These are phyloP conservation scores for Ephialtes manifestator DNA, from an alignment of 2,888 invertebrate genomes.

Conservation along the genomic window DNA sequence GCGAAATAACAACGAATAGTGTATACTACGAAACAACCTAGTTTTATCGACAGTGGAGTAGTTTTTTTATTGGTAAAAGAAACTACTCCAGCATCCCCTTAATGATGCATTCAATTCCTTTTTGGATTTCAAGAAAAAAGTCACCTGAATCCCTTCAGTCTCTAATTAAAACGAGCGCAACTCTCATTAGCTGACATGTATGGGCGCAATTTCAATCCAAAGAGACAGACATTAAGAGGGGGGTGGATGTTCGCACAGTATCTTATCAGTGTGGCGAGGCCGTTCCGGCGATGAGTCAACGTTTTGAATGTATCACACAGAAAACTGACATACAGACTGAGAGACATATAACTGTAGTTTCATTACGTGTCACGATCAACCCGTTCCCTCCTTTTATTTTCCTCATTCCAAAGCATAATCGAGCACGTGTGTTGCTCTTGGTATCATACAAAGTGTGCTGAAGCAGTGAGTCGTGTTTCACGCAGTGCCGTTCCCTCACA, in stretches of 20 bases:
- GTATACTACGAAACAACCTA: no score
- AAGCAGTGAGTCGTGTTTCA: slow-evolving; percentile 6
- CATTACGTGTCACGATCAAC: slow-evolving; percentile 15
- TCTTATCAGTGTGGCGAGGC: slow-evolving; percentile 63
- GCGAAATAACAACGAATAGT: no score
- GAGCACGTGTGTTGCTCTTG: slow-evolving; percentile 7
- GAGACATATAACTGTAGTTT: slow-evolving; percentile 22
- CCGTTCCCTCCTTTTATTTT: slow-evolving; percentile 4
- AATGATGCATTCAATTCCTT: not conserved
- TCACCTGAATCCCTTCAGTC: not conserved
- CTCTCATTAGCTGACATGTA: slow-evolving; percentile 10
- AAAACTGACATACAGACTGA: not conserved
- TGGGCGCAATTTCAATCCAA: slow-evolving; percentile 18
- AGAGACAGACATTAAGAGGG: slow-evolving; percentile 2
- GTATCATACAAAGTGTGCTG: not conserved
- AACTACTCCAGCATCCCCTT: not conserved
- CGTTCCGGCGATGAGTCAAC: slow-evolving; percentile 62
- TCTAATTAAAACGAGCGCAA: not conserved
- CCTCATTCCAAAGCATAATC: not conserved
- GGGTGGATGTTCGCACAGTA: slow-evolving; percentile 42
- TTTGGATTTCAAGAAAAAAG: not conserved
- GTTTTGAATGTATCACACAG: slow-evolving; percentile 41
- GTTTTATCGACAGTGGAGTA: no score
- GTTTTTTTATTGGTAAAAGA: no score
- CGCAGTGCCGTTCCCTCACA: not conserved